phyloP scores from a whole-genome alignment of 2,113 vertebrate species.

The Melanerpes formicivorus region DNA sequence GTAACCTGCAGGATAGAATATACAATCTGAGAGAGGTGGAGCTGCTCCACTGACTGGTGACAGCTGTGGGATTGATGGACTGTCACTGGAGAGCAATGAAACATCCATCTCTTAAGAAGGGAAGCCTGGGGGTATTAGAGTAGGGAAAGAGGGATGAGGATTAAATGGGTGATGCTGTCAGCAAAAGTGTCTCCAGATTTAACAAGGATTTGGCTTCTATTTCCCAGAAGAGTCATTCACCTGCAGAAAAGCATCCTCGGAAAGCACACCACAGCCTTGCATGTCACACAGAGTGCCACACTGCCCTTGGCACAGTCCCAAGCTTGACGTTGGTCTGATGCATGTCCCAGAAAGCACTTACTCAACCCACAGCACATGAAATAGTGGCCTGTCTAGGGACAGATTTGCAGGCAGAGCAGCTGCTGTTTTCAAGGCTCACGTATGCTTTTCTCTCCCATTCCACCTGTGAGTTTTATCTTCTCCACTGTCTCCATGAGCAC shows the following conservation, averaged over 20 bases:
- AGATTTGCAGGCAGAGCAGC: neutral
- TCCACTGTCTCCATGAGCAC: rapidly evolving
- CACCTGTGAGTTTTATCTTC: neutral
- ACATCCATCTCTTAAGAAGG: neutral
- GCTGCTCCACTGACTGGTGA: neutral
- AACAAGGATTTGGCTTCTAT: neutral
- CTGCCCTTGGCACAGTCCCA: neutral
- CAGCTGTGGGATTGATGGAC: neutral
- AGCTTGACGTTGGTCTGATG: neutral
- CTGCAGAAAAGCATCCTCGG: neutral
- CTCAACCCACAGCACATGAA: neutral
- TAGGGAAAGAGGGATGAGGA: neutral
- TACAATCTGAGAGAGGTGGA: neutral
- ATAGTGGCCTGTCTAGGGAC: neutral
- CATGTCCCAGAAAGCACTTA: neutral
- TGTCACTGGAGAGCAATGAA: neutral
- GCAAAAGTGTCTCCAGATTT: neutral
- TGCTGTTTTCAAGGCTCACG: neutral
- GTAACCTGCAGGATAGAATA: neutral
- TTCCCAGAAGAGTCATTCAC: neutral
- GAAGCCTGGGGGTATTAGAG: neutral
- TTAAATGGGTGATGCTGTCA: slow-evolving; percentile 13
- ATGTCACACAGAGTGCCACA: neutral
- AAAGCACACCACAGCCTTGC: neutral
- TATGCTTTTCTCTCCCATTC: neutral